These are phyloP conservation scores for Cromileptes altivelis DNA, from an alignment of 2,113 vertebrate species.

Conservation along the genomic window DNA sequence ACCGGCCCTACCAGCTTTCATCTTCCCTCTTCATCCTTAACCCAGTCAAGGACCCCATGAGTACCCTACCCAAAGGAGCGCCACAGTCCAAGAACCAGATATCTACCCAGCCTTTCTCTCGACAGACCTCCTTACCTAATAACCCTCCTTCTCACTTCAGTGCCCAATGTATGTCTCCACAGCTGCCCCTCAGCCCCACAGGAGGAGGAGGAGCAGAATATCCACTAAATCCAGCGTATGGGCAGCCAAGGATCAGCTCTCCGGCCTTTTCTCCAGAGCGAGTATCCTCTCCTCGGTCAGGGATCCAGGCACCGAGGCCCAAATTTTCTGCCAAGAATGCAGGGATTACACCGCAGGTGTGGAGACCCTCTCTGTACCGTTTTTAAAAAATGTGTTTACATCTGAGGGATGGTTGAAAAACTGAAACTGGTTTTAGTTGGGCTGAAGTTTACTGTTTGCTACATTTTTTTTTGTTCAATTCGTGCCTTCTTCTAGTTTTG, in stretches of 20 bases:
- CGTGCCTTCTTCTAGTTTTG: slow-evolving; percentile 31
- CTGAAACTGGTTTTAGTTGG: slow-evolving; percentile 2
- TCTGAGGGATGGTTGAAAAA: slow-evolving; percentile 23
- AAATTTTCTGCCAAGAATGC: slow-evolving; percentile 94
- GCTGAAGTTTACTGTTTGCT: not conserved
- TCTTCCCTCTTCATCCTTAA: slow-evolving; percentile 93
- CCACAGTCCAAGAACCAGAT: slow-evolving; percentile 84
- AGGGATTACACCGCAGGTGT: slow-evolving; percentile 97
- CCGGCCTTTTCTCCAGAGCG: slow-evolving; percentile 80
- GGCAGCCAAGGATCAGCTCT: slow-evolving; percentile 80
- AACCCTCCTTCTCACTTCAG: slow-evolving; percentile 83
- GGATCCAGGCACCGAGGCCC: slow-evolving; percentile 91
- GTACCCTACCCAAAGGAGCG: slow-evolving; percentile 84
- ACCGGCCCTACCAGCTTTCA: slow-evolving; percentile 91
- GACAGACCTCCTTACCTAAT: slow-evolving; percentile 86
- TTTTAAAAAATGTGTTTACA: slow-evolving; percentile 79
- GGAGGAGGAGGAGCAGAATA: slow-evolving; percentile 71
- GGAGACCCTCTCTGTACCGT: slow-evolving; percentile 93
- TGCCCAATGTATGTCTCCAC: slow-evolving; percentile 79
- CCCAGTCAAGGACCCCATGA: slow-evolving; percentile 88
- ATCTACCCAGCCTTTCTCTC: slow-evolving; percentile 62
- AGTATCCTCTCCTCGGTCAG: slow-evolving; percentile 85
- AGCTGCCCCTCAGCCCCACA: slow-evolving; percentile 65
- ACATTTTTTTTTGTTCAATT: slow-evolving; percentile 25
- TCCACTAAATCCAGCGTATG: slow-evolving; percentile 48